A percentile compares a stretch with the other conserved stretches of the same genome.
Evolutionary conservation across 2,797 vertebrate genomes (phyloP).

Genomic region (Lateolabrax maculatus): DNA sequence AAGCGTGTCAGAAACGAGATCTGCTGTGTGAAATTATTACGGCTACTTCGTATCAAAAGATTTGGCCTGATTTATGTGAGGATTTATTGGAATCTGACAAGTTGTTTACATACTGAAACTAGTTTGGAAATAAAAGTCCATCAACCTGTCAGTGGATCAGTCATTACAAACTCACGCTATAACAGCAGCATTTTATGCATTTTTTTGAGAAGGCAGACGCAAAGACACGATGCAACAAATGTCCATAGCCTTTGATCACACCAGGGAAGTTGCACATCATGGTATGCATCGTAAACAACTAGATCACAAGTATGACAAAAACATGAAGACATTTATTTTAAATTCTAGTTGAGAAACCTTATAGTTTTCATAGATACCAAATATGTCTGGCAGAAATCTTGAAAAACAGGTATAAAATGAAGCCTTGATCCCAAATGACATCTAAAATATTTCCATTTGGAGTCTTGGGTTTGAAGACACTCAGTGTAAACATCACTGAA

Average conservation of each 20-base stretch:
- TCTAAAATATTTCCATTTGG: not conserved
- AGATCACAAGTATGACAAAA: not conserved
- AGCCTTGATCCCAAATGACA: not conserved
- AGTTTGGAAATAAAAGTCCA: not conserved
- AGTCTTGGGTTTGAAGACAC: not conserved
- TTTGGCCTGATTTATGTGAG: not conserved
- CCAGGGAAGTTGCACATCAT: not conserved
- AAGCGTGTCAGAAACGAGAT: constrained; percentile 48
- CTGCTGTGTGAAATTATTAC: constrained; percentile 33
- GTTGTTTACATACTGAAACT: constrained; percentile 9
- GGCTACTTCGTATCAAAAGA: constrained; percentile 18
- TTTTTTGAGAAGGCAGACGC: not conserved
- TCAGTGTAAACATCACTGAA: not conserved
- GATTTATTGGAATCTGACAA: constrained; percentile 19
- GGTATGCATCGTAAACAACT: not conserved
- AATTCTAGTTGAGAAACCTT: not conserved
- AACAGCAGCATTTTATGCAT: not conserved
- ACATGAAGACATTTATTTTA: not conserved
- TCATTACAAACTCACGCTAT: not conserved
- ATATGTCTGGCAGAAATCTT: not conserved
- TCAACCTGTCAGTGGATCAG: not conserved
- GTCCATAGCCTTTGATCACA: not conserved
- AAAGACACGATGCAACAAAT: not conserved
- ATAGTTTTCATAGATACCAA: not conserved
- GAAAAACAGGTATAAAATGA: not conserved